These are phyloP conservation scores for Rosalia funebris DNA, from an alignment of 2,888 invertebrate species.

Conservation along the genomic window DNA sequence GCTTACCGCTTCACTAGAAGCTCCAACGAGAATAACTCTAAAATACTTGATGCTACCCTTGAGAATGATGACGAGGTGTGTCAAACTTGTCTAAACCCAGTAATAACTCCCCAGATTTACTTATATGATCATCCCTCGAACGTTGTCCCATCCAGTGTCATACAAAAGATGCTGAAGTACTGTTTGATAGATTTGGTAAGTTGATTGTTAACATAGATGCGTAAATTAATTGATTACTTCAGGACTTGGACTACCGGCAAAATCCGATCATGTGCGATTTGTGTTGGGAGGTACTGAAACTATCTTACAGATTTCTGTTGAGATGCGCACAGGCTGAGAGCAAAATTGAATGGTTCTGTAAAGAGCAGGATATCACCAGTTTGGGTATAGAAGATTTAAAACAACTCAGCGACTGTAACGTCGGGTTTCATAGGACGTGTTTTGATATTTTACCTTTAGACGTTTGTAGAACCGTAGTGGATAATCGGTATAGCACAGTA, in stretches of 20 bases:
- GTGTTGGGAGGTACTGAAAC: slow-evolving; percentile 3
- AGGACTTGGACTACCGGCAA: background rate
- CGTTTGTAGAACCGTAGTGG: background rate
- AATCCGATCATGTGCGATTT: slow-evolving; percentile 1
- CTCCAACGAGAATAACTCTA: slow-evolving; percentile 6
- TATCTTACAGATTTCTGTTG: background rate
- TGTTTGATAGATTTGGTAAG: slow-evolving; percentile 7
- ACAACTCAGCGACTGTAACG: background rate
- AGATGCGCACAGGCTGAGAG: background rate
- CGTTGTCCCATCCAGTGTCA: background rate
- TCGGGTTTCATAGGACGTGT: background rate
- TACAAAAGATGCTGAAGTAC: slow-evolving; percentile 4
- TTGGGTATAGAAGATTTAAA: background rate
- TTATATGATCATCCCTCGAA: slow-evolving; percentile 9
- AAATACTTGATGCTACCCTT: background rate
- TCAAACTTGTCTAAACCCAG: slow-evolving; percentile 5
- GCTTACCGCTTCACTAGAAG: background rate
- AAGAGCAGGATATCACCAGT: background rate
- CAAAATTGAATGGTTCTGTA: background rate
- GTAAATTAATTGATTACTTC: too few species aligned
- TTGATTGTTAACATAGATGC: background rate
- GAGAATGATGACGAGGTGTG: slow-evolving; percentile 7
- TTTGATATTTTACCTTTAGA: background rate
- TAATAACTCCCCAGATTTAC: background rate
- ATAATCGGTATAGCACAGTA: background rate